Percentiles rank a stretch among this genome's conserved stretches.
Conservation (phyloP, 2,888 invertebrate species). For the Mythimna albipuncta region DNA sequence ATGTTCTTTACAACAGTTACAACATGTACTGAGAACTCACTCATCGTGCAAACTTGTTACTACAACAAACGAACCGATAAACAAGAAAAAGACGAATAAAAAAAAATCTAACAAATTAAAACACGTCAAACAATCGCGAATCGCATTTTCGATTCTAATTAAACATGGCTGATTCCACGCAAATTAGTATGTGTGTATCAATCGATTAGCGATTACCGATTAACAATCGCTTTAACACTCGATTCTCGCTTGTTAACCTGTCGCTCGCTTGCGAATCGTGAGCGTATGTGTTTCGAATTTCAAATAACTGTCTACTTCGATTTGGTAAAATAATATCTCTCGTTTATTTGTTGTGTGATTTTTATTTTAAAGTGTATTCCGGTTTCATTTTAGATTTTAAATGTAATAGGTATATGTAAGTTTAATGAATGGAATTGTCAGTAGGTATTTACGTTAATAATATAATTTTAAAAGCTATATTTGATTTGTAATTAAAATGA, state of each 20-base stretch:
- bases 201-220: constrained; percentile 64
- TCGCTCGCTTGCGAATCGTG: constrained; percentile 50
- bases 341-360: neutral
- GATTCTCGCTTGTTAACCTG: constrained; percentile 65
- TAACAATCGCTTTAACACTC: constrained; percentile 67
- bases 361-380: constrained; percentile 4
- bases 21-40: neutral
- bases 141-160: constrained; percentile 56
- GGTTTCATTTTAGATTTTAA: neutral
- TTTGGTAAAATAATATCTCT: constrained; percentile 37
- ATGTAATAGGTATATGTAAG: neutral
- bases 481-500: neutral
- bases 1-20: neutral
- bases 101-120: constrained; percentile 26
- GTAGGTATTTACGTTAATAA: neutral
- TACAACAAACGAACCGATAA: neutral
- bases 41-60: neutral
- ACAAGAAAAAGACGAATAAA: constrained; percentile 6
- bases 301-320: constrained; percentile 48
- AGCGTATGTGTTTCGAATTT: constrained; percentile 62
- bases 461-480: neutral
- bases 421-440: neutral
- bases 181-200: constrained; percentile 61
- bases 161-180: constrained; percentile 60
- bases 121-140: constrained; percentile 38